A percentile compares a stretch with the other conserved stretches of the same genome.
Conservation (phyloP, 2,113 vertebrate species). For the Ailuropoda melanoleuca region DNA sequence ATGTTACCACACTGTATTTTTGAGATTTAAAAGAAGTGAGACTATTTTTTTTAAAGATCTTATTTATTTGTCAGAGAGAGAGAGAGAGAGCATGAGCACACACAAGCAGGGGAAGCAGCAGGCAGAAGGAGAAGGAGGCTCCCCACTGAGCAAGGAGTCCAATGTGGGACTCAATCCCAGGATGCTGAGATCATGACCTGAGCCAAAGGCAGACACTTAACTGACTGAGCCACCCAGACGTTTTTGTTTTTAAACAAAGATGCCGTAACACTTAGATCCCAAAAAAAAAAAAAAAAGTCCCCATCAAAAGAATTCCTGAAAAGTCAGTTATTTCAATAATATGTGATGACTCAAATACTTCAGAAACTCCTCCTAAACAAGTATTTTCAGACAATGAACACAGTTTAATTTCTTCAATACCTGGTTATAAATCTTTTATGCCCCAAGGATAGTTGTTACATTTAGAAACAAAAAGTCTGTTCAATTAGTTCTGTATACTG, state of each 20-base stretch:
- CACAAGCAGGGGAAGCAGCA: neutral
- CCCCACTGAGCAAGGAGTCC: neutral
- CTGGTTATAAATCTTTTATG: conserved; percentile 39
- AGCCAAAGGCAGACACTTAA: no score
- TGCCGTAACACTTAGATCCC: neutral
- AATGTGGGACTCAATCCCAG: no score
- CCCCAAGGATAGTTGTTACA: conserved; percentile 20
- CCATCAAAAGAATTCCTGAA: conserved; percentile 11
- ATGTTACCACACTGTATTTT: neutral
- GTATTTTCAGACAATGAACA: conserved; percentile 28
- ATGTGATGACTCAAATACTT: neutral
- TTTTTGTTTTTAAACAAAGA: conserved; percentile 50
- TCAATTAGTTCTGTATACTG: neutral
- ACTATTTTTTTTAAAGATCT: neutral
- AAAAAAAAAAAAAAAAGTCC: neutral
- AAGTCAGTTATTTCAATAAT: neutral
- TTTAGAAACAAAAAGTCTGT: conserved; percentile 30
- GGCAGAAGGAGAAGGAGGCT: neutral
- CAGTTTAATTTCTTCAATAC: conserved; percentile 32
- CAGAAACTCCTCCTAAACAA: neutral
- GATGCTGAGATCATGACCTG: no score
- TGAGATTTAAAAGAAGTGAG: conserved; percentile 17
- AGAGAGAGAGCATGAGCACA: neutral
- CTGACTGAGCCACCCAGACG: no score
- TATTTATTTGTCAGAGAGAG: neutral